A percentile compares a stretch with the other conserved stretches of the same genome.
phyloP scores from a whole-genome alignment of 2,797 vertebrate species.

The Cryptoblepharus egeriae region DNA sequence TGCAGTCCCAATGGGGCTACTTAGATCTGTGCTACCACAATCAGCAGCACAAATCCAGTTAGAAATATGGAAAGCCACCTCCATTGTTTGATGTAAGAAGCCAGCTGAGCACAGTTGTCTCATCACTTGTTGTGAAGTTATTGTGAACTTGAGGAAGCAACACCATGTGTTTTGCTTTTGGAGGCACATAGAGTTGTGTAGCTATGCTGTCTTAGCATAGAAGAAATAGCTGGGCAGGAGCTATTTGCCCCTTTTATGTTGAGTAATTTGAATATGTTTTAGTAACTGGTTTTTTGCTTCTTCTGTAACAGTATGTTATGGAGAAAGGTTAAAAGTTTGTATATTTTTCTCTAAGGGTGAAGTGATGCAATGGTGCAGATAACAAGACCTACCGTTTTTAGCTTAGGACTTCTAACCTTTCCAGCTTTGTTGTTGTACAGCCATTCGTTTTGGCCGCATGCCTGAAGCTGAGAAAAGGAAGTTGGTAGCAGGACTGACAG shows the following conservation, averaged over 20 bases:
- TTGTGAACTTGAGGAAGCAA: not conserved
- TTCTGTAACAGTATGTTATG: not conserved
- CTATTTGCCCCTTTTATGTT: not conserved
- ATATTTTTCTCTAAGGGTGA: not conserved
- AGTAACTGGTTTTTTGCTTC: not conserved
- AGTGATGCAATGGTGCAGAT: not conserved
- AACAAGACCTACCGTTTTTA: not conserved
- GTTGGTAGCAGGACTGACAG: slow-evolving; percentile 91
- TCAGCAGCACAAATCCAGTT: too few relatives aligned
- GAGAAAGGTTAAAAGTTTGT: not conserved
- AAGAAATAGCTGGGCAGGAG: not conserved
- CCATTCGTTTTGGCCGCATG: slow-evolving; percentile 98
- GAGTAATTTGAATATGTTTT: not conserved
- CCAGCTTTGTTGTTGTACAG: slow-evolving; percentile 67
- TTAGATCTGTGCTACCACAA: too few relatives aligned
- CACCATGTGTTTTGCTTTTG: not conserved
- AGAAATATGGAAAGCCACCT: too few relatives aligned
- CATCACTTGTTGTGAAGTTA: too few relatives aligned
- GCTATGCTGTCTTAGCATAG: not conserved
- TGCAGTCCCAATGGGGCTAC: too few relatives aligned
- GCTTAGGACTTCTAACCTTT: not conserved
- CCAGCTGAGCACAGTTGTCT: too few relatives aligned
- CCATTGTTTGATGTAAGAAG: too few relatives aligned
- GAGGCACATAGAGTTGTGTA: not conserved
- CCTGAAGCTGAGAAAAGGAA: slow-evolving; percentile 98